A percentile compares a stretch with the other conserved stretches of the same genome.
Conservation (phyloP, 2,113 vertebrate species). For the Sturnus vulgaris region DNA sequence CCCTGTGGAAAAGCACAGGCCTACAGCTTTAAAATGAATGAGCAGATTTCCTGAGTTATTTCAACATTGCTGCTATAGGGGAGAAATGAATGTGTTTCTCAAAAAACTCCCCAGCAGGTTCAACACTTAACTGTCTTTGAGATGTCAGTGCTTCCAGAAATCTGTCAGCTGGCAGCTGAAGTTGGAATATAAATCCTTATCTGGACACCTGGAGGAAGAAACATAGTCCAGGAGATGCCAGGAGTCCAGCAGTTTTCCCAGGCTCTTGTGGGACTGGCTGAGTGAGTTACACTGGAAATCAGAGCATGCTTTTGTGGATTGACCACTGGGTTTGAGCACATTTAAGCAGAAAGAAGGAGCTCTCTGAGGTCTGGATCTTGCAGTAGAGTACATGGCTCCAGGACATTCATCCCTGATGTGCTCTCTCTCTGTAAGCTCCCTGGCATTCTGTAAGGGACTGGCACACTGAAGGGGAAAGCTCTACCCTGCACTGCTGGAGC, state of each 20-base stretch:
- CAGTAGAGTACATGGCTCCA: neutral
- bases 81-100: neutral
- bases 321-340: neutral
- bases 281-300: neutral
- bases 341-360: neutral
- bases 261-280: neutral
- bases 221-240: neutral
- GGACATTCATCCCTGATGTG: neutral
- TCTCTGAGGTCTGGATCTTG: neutral
- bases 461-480: rapidly evolving
- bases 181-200: neutral
- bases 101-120: neutral
- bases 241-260: neutral
- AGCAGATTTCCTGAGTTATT: neutral
- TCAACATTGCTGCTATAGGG: neutral
- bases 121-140: neutral
- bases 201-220: neutral
- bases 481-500: rapidly evolving
- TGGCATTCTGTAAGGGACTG: neutral
- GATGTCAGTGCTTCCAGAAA: neutral
- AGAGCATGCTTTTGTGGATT: neutral
- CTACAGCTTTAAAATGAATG: neutral
- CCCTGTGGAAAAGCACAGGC: neutral
- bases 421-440: neutral
- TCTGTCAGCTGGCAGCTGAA: neutral